A percentile compares a stretch with the other conserved stretches of the same genome.
Conservation (phyloP, 2,113 vertebrate genomes). For the Scomber japonicus region DNA sequence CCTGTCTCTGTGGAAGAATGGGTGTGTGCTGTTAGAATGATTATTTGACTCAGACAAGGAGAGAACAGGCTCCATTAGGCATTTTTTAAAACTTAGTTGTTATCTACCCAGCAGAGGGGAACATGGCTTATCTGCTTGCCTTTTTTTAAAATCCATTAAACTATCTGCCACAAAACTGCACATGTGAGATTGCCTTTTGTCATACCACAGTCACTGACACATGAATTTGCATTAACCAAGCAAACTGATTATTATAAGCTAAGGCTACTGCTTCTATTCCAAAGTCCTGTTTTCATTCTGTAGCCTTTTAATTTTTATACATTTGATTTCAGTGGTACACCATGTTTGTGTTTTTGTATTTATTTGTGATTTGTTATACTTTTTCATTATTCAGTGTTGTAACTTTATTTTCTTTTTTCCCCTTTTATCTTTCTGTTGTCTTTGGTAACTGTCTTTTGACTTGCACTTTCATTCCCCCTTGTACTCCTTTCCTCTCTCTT, state of each 20-base stretch:
- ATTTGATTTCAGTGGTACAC: neutral
- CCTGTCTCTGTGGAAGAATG: slow-evolving; percentile 10
- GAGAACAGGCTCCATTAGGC: slow-evolving; percentile 8
- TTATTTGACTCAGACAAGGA: slow-evolving; percentile 7
- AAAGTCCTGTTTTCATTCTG: neutral
- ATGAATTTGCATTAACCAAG: neutral
- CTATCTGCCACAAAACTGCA: slow-evolving; percentile 39
- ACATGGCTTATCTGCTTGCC: slow-evolving; percentile 39
- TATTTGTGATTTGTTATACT: slow-evolving; percentile 29
- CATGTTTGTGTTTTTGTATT: slow-evolving; percentile 1
- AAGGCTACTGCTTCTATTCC: neutral
- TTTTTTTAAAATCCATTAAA: slow-evolving; percentile 72
- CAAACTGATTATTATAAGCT: neutral
- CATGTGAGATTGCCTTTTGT: slow-evolving; percentile 47
- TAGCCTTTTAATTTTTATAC: neutral
- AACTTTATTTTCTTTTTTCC: slow-evolving; percentile 16
- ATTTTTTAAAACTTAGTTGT: slow-evolving; percentile 28
- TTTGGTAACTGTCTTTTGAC: slow-evolving; percentile 1
- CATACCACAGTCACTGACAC: neutral
- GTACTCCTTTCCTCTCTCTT: neutral
- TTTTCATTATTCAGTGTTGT: slow-evolving; percentile 40
- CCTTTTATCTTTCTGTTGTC: slow-evolving; percentile 11
- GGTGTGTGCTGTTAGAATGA: slow-evolving; percentile 9
- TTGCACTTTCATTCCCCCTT: slow-evolving; percentile 4
- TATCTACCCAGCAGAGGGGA: slow-evolving; percentile 1